Evolutionary conservation across 2,113 vertebrate genomes (phyloP), one percentile per base, ranked within the genome.

Genomic region (Tricholaema leucomelas): DNA sequence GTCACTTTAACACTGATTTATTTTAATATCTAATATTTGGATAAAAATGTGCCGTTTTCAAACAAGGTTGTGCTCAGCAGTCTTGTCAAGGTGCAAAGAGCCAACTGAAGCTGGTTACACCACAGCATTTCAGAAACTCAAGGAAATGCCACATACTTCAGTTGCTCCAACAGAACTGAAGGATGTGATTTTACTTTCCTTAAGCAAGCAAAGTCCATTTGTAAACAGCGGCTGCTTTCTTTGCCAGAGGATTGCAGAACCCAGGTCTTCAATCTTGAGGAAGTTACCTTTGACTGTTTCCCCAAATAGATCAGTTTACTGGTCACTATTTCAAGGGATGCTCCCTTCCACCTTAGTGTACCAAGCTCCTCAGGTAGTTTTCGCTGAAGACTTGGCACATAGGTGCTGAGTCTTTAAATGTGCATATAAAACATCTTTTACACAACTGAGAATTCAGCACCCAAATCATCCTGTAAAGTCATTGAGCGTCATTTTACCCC

Each of bases 1-100:
- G 97, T 98, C 97, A 98, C 97, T 98, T 98, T 94, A 98, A 97
- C 97, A 97, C 97, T 96, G 95, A 94, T 93, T 92, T 95, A 28
- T 50, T 91, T 84, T 91, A 65, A 88, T 95, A 92, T 81, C 96
- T 92, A 92, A 85, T 90, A 94, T 96, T 89, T 95, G 96, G 96
- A 90, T 97, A 96, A 93, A 96, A 97, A 95, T 87, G 84, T 95
- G 95, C 96, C 88, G 18, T 85, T 96, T 82, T 94, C 44, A 52
- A 88, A 93, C 93, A 85, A 87, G 81, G 83, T 87, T 96, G 96
- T 96, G 95, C 97, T 97, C 92, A 84, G 94, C 87, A 92, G 95
- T 81, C 88, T 93, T 85, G 40, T 25, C 92, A 72, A 93, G 87
- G 76, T 67, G 93, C 91, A 12, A 15, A 27, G 56, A 89, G 94